Percentiles rank a stretch among this genome's conserved stretches.
Conservation (phyloP, 2,888 invertebrate genomes). For the Sycophila texana region DNA sequence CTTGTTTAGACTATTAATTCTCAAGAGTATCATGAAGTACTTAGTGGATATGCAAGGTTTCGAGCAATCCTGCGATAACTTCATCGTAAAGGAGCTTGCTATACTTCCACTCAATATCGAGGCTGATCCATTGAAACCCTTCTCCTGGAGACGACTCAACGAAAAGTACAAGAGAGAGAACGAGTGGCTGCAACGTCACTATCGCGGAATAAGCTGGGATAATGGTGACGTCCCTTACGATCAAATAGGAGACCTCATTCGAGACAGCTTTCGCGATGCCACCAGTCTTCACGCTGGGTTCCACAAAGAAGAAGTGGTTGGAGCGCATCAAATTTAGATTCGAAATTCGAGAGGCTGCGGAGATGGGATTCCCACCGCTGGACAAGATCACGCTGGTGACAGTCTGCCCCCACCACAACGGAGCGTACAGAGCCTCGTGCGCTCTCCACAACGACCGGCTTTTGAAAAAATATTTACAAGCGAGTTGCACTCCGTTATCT, state of each 20-base stretch:
- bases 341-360: neutral
- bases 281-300: no score
- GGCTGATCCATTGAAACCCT: neutral
- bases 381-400: neutral
- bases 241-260: no score
- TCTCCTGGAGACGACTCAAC: neutral
- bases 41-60: slow-evolving; percentile 51
- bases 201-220: neutral
- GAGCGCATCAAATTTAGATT: neutral
- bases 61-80: slow-evolving; percentile 25
- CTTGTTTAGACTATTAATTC: no score
- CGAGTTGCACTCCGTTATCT: no score
- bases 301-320: neutral
- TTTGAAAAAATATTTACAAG: no score
- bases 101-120: neutral
- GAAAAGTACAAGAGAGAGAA: neutral
- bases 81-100: slow-evolving; percentile 44
- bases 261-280: no score
- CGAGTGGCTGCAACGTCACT: neutral
- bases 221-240: no score
- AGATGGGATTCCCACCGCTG: neutral
- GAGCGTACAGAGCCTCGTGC: neutral
- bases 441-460: neutral
- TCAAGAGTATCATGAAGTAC: no score
- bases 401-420: neutral